Base-by-base conservation (phyloP, 2,888 invertebrate species). In the Augiades crinisus region DNA sequence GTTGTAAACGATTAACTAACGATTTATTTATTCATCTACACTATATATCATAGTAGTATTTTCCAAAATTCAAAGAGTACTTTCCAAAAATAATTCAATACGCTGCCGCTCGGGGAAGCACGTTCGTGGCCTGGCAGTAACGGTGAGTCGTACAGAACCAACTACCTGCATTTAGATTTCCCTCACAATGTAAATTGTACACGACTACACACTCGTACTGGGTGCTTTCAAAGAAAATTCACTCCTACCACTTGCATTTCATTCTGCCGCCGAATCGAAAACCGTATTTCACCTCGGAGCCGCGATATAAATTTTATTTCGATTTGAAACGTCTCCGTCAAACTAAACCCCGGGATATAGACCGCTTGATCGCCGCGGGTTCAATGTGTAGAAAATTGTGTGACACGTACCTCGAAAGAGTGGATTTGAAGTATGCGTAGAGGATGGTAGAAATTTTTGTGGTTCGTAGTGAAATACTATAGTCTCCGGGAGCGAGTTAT, bases 341-440 rank as follows among this genome's bases (percentile, higher is more conserved):
- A 67, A 68, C 67, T 63, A 71, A 79, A 79, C 73, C 76, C 73
- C 57, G 53, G 59, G 58, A 65, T 68, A 70, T 74, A 75, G 68
- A 70, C 67, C 70, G 65, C 64, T 67, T 68, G 74, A 74, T 78
- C 72, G 70, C 64, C 60, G 58, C 65, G 56, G 58, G 63, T 63
- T 71, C 67, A 63, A 61, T 68, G 67, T 67, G 75, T 67, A 80
- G 78, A 78, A 82, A 82, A 83, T 81, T 79, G 78, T 81, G 70
- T 81, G 74, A 72, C 61, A 60, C 71, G 75, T 75, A 73, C 73
- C 68, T 37, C 53, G 22, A 16, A 10, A 3, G 31, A 8, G 19
- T 16, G 21, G 40, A 40, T 10, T 33, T 2, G 0, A 10, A 27
- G 10, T n/a, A n/a, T n/a, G n/a, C n/a, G n/a, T n/a, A n/a, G n/a